Evolutionary conservation across 2,888 invertebrate species (phyloP).

Genomic region (Eupeodes latifasciatus): DNA sequence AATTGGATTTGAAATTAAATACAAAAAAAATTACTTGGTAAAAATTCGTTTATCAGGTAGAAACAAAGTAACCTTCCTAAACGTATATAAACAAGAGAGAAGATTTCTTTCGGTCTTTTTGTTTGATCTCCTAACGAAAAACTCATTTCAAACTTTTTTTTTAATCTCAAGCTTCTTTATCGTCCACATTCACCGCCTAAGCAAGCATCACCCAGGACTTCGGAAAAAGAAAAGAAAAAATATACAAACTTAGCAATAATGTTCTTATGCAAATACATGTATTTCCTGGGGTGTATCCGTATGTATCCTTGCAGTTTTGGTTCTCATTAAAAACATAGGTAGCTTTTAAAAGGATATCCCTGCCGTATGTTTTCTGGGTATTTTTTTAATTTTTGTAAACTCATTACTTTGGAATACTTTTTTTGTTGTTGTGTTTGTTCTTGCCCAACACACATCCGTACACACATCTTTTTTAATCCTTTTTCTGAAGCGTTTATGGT

Average conservation of each 20-base stretch:
- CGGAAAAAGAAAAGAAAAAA: background rate
- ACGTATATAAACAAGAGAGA: conserved; percentile 47
- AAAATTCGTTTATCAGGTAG: conserved; percentile 25
- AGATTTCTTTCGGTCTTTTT: conserved; percentile 52
- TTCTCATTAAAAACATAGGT: conserved; percentile 58
- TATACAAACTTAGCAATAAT: conserved; percentile 56
- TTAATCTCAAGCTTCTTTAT: conserved; percentile 5
- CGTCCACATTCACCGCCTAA: conserved; percentile 13
- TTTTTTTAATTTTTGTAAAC: conserved; percentile 48
- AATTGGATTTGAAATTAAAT: conserved; percentile 22
- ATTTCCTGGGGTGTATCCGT: background rate
- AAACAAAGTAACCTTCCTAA: background rate
- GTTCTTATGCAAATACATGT: conserved; percentile 61
- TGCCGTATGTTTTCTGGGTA: conserved; percentile 40
- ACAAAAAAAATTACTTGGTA: background rate
- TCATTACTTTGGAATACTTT: conserved; percentile 63
- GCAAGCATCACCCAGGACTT: background rate
- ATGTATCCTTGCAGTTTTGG: conserved; percentile 43
- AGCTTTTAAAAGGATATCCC: conserved; percentile 56
- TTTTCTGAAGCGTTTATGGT: conserved; percentile 50
- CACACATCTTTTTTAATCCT: conserved; percentile 28
- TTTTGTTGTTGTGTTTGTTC: conserved; percentile 4
- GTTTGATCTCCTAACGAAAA: conserved; percentile 34
- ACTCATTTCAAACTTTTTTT: conserved; percentile 11
- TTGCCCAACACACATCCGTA: conserved; percentile 6